Conservation (phyloP, 2,888 invertebrate genomes). For the Trissonchulus latispiculum region DNA sequence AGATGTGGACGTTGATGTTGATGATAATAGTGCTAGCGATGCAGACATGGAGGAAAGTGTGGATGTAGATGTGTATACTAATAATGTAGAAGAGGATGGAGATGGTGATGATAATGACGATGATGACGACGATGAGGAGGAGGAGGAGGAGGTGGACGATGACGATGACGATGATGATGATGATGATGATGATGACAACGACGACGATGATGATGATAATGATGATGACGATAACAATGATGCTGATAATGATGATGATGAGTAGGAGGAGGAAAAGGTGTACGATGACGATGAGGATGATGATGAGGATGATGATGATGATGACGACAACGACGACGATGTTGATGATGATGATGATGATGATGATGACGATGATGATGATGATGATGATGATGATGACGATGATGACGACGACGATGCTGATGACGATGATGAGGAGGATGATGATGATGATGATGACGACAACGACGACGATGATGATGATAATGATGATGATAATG, state of each 20-base stretch:
- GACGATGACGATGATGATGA: constrained; percentile 18
- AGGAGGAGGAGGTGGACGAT: constrained; percentile 21
- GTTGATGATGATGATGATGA: constrained; percentile 18
- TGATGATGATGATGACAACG: constrained; percentile 19
- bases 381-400: neutral
- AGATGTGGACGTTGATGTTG: no score
- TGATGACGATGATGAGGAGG: no score
- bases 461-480: constrained; percentile 1
- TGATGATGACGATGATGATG: constrained; percentile 13
- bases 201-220: constrained; percentile 20
- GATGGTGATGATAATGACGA: constrained; percentile 19
- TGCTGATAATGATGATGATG: no score
- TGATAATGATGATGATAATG: neutral
- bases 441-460: no score
- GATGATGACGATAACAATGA: no score
- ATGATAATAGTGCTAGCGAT: neutral
- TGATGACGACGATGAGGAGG: no score
- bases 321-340: no score
- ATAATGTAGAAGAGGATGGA: neutral
- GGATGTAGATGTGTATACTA: neutral
- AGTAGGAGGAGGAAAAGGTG: no score
- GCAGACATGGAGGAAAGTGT: neutral
- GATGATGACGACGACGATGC: no score
- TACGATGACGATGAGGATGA: no score
- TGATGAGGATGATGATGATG: no score